phyloP scores from a whole-genome alignment of 2,888 invertebrate genomes.

The Hanleya hanleyi region DNA sequence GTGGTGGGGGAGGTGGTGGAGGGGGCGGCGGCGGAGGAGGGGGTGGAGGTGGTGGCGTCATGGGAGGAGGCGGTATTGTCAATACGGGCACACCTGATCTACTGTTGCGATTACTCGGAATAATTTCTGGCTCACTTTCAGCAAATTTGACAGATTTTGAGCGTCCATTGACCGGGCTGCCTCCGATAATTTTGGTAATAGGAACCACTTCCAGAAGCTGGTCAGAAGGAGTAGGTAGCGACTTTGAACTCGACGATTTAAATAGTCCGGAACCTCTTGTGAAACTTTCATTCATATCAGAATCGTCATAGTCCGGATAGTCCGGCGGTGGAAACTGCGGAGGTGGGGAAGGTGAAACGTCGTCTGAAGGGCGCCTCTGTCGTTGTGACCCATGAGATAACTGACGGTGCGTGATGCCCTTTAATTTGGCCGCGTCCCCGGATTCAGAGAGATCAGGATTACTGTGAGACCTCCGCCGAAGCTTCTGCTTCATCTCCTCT shows the following conservation, averaged over 20 bases:
- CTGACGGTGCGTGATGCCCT: background rate
- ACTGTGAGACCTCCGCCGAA: background rate
- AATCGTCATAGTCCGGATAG: background rate
- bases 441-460: background rate
- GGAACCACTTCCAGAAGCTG: background rate
- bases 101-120: background rate
- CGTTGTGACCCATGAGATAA: too few species aligned
- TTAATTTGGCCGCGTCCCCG: background rate
- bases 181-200: background rate
- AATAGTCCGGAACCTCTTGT: background rate
- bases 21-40: slow-evolving; percentile 3
- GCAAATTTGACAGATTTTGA: slow-evolving; percentile 7
- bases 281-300: background rate
- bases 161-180: too few species aligned
- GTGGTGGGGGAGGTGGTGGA: background rate
- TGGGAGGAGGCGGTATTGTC: background rate
- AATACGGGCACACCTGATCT: background rate
- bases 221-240: background rate
- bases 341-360: background rate
- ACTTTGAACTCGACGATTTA: slow-evolving; percentile 1
- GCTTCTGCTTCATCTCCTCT: background rate
- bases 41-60: background rate
- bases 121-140: background rate
- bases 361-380: background rate
- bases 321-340: background rate